Evolutionary conservation across 1,140 invertebrate species (phyloP), one percentile per base, ranked within the genome.

Genomic region (Hylyphantes graminicola): DNA sequence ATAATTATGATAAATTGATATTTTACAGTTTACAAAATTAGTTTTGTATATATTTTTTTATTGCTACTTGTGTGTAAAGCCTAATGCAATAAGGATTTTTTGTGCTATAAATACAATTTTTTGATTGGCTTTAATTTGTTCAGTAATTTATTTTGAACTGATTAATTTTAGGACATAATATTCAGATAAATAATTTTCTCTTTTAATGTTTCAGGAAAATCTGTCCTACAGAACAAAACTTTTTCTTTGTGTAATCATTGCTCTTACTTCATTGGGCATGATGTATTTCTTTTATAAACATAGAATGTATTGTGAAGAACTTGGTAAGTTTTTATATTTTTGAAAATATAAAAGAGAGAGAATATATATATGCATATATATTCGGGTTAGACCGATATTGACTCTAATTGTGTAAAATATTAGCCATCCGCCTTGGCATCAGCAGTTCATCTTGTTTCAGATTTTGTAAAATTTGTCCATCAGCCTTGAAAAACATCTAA

Each of bases 211-310:
- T 54, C 48, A 86, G 85, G 85, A 86, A 79, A 74, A 73, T 50
- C 57, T 77, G 70, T 86, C 85, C 10, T 81, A 77, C 50, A 80
- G 78, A 70, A 70, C 68, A 59, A 86, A 86, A 73, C 59, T 76
- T 73, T 82, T 63, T 55, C 85, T 86, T 19, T 86, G 73, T 68
- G 61, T 67, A 48, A 72, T 86, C 63, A 86, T 86, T 63, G 78
- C 78, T 67, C 48, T 86, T 73, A 77, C 73, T 70, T 82, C 96
- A 67, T 90, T 93, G 83, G 95, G 95, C 72, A 92, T 97, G 86
- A 91, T 96, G 85, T 90, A 95, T 87, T 96, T 96, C 91, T 97
- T 97, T 90, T 91, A 95, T 85, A 94, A 95, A 89, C 96, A 97
- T 91, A 92, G 96, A 87, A 91, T 96, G 85, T 92, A 95, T 72